These are phyloP conservation scores for Callopanchax toddi DNA, from an alignment of 2,113 vertebrate genomes.

Conservation along the genomic window DNA sequence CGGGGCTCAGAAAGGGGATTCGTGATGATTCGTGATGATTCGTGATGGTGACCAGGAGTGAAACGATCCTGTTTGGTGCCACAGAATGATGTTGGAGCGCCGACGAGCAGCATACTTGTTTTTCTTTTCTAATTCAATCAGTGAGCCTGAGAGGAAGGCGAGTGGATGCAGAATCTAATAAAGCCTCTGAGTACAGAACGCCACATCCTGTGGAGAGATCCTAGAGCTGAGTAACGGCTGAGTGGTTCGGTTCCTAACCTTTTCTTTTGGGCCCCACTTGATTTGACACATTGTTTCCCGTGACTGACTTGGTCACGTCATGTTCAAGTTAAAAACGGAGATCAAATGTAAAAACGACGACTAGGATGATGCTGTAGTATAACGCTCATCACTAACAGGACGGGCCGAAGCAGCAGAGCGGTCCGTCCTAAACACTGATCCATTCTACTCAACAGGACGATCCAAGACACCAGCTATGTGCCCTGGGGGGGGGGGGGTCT, in stretches of 20 bases:
- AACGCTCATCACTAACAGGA: no score
- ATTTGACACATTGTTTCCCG: no score
- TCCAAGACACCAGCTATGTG: constrained; percentile 32
- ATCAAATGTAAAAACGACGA: no score
- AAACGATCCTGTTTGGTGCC: background rate
- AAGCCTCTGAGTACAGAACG: constrained; percentile 27
- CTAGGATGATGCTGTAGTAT: no score
- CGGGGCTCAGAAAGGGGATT: background rate
- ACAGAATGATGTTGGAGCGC: background rate
- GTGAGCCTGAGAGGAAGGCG: constrained; percentile 24
- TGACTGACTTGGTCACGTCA: no score
- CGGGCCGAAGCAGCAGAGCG: background rate
- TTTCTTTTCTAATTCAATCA: constrained; percentile 45
- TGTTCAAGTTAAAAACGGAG: no score
- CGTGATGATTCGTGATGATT: no score
- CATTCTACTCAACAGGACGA: constrained; percentile 23
- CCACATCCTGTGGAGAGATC: constrained; percentile 31
- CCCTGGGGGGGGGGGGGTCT: constrained; percentile 35
- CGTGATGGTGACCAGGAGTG: background rate
- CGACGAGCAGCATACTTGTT: background rate
- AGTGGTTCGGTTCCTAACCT: no score
- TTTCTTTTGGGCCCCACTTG: no score
- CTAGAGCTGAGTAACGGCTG: no score
- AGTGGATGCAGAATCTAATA: constrained; percentile 37
- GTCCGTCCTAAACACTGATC: constrained; percentile 15